Evolutionary conservation across 2,797 vertebrate genomes (phyloP), one percentile per base, ranked within the genome.

Genomic region (Tamandua tetradactyla): DNA sequence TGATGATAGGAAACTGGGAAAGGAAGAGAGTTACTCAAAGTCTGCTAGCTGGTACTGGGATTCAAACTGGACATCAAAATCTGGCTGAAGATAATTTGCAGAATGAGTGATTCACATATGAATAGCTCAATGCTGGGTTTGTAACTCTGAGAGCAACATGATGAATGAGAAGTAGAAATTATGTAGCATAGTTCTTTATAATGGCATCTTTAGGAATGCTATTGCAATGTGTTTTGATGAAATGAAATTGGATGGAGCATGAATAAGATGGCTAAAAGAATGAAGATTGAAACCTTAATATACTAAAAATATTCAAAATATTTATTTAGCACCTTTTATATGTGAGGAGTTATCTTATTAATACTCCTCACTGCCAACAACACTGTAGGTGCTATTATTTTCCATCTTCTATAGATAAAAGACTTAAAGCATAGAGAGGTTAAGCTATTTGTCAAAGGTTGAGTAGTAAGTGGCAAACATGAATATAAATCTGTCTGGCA

Each of bases 391-490:
- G 20, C n/a, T 49, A 68, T 42, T 49, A 80, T 69, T 47, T 27
- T 61, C 47, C 35, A 82, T 88, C n/a, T 37, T 52, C 94, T 81
- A 47, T 44, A 76, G 40, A 44, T 66, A 20, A 75, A 90, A 78
- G 88, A 23, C 14, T 72, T 57, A 27, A 37, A 80, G 55, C 42
- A 91, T 37, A 72, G 20, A 23, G 61, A 93, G 72, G 55, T 72
- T 76, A 96, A 94, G 47, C 25, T 55, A 64, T 13, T 55, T 74
- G 42, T 57, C 47, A 89, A 71, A 91, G 59, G 81, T 93, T 72
- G 89, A 52, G n/a, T 7, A 76, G 44, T 15, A 62, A 94, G 64
- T 71, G 79, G n/a, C 55, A 32, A 17, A 94, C 59, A 78, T 32
- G 82, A 64, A 93, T 4, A 35, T 37, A 74, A 89, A 23, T 84